Conservation (phyloP, 2,797 vertebrate species). For the Chelonia mydas region DNA sequence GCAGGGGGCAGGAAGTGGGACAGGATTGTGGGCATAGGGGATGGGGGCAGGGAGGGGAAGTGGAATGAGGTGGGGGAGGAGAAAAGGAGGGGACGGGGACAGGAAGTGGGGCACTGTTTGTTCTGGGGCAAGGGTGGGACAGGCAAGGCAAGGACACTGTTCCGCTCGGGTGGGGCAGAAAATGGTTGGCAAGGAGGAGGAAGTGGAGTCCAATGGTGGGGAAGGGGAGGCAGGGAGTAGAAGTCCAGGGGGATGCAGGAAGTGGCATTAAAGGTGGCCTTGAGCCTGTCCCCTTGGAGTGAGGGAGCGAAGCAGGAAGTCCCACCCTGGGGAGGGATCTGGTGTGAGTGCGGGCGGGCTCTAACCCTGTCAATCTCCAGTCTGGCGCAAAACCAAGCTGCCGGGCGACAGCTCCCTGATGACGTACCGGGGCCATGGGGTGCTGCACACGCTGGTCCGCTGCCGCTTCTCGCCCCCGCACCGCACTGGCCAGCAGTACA, state of each 20-base stretch:
- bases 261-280: neutral
- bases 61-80: neutral
- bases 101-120: neutral
- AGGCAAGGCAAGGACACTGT: no score
- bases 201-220: neutral
- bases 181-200: neutral
- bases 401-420: slow-evolving; percentile 93
- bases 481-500: slow-evolving; percentile 91
- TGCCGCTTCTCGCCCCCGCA: slow-evolving; percentile 92
- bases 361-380: slow-evolving; percentile 29
- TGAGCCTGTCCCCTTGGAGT: no score
- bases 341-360: neutral
- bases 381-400: slow-evolving; percentile 89
- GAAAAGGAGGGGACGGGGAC: neutral
- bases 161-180: neutral
- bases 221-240: neutral
- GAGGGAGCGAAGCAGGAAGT: neutral
- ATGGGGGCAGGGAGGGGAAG: neutral
- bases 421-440: slow-evolving; percentile 94
- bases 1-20: no score
- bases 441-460: slow-evolving; percentile 93
- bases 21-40: no score
- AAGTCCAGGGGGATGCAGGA: neutral
- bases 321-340: neutral
- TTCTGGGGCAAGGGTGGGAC: no score